Evolutionary conservation across 2,113 vertebrate species (phyloP).

Genomic region (Rhipidura dahli): DNA sequence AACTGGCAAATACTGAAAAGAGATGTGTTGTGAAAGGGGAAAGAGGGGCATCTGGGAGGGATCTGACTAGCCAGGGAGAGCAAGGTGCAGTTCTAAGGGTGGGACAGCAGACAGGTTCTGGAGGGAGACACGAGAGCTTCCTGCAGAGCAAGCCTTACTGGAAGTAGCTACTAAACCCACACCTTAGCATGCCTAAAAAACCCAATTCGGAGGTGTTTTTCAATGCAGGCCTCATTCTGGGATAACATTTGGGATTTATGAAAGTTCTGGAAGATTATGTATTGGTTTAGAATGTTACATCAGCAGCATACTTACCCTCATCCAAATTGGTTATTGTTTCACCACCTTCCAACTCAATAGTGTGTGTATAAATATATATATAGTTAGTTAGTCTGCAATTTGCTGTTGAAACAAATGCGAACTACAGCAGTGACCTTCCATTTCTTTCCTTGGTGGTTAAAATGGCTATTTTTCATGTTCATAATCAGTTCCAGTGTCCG

Average conservation of each 20-base stretch:
- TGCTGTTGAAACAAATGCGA: neutral
- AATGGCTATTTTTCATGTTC: neutral
- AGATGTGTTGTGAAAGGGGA: neutral
- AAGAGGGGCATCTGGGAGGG: neutral
- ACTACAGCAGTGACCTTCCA: neutral
- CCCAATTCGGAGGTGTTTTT: neutral
- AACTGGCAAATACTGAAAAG: neutral
- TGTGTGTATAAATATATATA: neutral
- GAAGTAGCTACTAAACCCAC: neutral
- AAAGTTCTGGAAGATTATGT: neutral
- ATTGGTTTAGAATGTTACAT: neutral
- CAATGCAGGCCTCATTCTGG: neutral
- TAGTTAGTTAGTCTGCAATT: neutral
- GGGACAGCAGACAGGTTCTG: accelerated
- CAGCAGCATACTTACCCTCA: neutral
- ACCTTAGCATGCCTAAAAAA: neutral
- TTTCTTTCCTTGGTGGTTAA: neutral
- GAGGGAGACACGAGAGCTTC: neutral
- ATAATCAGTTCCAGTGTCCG: neutral
- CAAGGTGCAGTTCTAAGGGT: neutral
- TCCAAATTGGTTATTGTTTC: neutral
- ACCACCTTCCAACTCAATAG: neutral
- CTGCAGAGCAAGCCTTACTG: neutral
- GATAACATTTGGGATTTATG: neutral
- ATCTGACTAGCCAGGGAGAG: neutral